Percentiles rank a stretch among this genome's conserved stretches.
phyloP scores from a whole-genome alignment of 2,113 vertebrate genomes.

The Cynoglossus semilaevis region DNA sequence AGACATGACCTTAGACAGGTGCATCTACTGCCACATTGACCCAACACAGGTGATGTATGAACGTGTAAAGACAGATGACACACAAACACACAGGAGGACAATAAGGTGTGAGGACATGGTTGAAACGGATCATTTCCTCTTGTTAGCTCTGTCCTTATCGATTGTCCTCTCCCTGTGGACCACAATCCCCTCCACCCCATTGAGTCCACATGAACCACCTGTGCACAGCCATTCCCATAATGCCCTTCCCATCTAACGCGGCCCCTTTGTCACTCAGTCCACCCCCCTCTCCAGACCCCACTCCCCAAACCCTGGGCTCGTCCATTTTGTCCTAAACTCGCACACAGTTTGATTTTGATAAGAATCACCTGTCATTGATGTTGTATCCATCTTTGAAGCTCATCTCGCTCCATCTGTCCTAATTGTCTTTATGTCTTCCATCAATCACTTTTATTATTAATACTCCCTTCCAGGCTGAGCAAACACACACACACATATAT shows the following conservation, averaged over 20 bases:
- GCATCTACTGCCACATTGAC: too few species aligned
- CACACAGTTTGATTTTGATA: neutral
- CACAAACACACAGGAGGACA: constrained; percentile 9
- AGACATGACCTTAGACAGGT: too few species aligned
- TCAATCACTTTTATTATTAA: neutral
- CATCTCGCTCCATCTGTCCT: too few species aligned
- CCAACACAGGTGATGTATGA: too few species aligned
- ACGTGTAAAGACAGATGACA: neutral
- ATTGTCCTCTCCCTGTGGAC: constrained; percentile 18
- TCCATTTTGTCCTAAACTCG: neutral
- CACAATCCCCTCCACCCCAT: constrained; percentile 46
- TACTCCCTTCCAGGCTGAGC: too few species aligned
- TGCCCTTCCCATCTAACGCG: neutral
- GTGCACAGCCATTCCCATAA: constrained; percentile 5
- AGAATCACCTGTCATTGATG: neutral
- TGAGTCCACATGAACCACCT: constrained; percentile 47
- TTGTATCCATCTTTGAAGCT: neutral
- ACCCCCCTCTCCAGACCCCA: too few species aligned
- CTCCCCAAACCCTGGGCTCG: too few species aligned
- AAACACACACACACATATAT: too few species aligned
- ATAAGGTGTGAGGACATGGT: constrained; percentile 1
- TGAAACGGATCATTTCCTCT: constrained; percentile 25
- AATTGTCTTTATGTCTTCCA: neutral
- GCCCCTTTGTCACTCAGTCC: neutral
- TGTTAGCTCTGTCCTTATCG: constrained; percentile 19